Percentiles rank a stretch among this genome's conserved stretches.
phyloP scores from a whole-genome alignment of 2,888 invertebrate genomes.

The Alloplasta piceator region DNA sequence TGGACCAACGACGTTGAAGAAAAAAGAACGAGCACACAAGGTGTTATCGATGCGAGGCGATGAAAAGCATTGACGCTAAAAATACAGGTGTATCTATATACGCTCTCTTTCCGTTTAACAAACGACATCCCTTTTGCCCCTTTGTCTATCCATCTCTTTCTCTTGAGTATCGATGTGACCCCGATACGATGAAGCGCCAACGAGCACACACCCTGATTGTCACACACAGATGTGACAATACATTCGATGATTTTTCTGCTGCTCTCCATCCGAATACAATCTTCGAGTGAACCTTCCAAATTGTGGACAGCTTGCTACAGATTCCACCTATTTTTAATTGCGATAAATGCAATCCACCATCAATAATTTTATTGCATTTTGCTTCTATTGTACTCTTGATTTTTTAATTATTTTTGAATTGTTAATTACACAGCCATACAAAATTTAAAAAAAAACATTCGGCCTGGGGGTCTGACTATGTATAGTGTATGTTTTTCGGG shows the following conservation, averaged over 20 bases:
- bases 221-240: constrained; percentile 37
- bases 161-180: constrained; percentile 76
- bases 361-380: no score
- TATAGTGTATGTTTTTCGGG: no score
- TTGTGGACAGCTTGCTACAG: no score
- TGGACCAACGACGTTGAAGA: constrained; percentile 42
- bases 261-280: background rate
- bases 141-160: constrained; percentile 28
- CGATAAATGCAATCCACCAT: no score
- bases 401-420: no score
- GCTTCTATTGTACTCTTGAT: no score
- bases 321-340: no score
- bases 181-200: constrained; percentile 69
- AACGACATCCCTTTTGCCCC: constrained; percentile 61
- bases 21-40: constrained; percentile 49
- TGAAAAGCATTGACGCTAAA: constrained; percentile 62
- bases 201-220: constrained; percentile 27
- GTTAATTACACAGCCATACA: no score
- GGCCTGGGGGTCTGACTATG: no score
- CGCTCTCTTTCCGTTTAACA: constrained; percentile 66
- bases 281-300: no score
- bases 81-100: constrained; percentile 50
- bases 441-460: no score
- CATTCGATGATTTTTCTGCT: constrained; percentile 23
- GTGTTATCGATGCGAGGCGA: constrained; percentile 55